These are phyloP conservation scores for Cylloceria caligata DNA, from an alignment of 2,888 invertebrate species.

Conservation along the genomic window DNA sequence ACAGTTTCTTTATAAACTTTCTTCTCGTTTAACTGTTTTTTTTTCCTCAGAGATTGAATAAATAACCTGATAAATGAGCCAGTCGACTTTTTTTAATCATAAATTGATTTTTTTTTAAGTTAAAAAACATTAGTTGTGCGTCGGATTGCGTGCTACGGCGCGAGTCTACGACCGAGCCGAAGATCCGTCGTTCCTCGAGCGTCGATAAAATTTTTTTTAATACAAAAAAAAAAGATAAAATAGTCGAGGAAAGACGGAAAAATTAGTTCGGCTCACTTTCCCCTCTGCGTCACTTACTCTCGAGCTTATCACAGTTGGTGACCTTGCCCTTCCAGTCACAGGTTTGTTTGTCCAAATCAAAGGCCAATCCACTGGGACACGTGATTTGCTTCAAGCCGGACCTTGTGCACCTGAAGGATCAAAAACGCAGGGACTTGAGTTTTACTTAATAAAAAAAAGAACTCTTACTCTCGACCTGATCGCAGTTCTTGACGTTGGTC, in stretches of 20 bases:
- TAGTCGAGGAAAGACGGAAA: constrained; percentile 56
- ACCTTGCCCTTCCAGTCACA: constrained; percentile 99
- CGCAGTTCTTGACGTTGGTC: constrained; percentile 98
- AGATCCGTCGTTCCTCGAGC: constrained; percentile 65
- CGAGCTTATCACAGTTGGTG: constrained; percentile 97
- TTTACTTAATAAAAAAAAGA: constrained; percentile 57
- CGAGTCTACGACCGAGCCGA: constrained; percentile 82
- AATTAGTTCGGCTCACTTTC: constrained; percentile 47
- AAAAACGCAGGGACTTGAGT: constrained; percentile 85
- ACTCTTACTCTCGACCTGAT: constrained; percentile 95
- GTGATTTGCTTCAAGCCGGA: constrained; percentile 98
- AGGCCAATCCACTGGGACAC: constrained; percentile 98
- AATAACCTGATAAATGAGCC: constrained; percentile 17
- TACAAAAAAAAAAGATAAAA: constrained; percentile 51
- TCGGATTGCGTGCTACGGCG: constrained; percentile 84
- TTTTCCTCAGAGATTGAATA: constrained; percentile 9
- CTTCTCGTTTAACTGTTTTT: constrained; percentile 11
- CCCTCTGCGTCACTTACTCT: constrained; percentile 92
- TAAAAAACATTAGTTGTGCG: constrained; percentile 77
- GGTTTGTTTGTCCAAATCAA: constrained; percentile 99
- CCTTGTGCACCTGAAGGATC: constrained; percentile 94
- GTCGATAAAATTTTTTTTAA: constrained; percentile 16
- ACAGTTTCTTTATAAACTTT: constrained; percentile 49
- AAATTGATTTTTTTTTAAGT: constrained; percentile 57
- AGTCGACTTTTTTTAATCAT: constrained; percentile 30